These are phyloP conservation scores for Bombus fervidus DNA, from an alignment of 1,140 invertebrate species.

Conservation along the genomic window DNA sequence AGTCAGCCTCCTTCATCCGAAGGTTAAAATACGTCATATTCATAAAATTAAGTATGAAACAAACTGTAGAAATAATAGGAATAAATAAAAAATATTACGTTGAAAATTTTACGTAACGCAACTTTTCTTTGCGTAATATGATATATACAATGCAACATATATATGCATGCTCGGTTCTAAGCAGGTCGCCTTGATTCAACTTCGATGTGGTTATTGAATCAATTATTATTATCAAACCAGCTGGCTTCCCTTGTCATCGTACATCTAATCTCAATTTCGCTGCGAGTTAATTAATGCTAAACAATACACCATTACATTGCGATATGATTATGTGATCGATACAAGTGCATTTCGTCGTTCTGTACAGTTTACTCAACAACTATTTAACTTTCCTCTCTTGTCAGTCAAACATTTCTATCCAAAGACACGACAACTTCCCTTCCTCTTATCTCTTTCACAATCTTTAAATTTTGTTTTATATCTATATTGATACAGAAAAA, in stretches of 20 bases:
- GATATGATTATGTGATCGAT: constrained; percentile 3
- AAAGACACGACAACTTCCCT: too few species aligned
- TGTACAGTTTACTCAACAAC: not conserved
- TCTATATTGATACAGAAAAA: too few species aligned
- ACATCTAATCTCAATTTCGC: constrained; percentile 38
- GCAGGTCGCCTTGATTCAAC: constrained; percentile 23
- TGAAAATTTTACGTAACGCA: not conserved
- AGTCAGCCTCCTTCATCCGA: not conserved
- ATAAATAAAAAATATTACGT: not conserved
- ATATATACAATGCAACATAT: not conserved
- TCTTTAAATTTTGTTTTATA: too few species aligned
- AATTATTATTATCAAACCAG: constrained; percentile 50
- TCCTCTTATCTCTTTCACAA: not conserved
- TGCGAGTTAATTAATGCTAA: constrained; percentile 45
- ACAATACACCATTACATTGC: constrained; percentile 21
- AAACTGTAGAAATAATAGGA: too few species aligned
- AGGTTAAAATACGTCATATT: not conserved
- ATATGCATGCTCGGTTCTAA: not conserved
- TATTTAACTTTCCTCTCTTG: not conserved
- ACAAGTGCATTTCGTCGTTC: not conserved
- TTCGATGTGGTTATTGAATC: constrained; percentile 28
- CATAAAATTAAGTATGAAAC: too few species aligned
- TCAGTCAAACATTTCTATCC: not conserved
- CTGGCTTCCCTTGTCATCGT: constrained; percentile 8
- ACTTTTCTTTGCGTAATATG: not conserved